A percentile compares a stretch with the other conserved stretches of the same genome.
Conservation (phyloP, 2,888 invertebrate species). For the Cerastoderma edule region DNA sequence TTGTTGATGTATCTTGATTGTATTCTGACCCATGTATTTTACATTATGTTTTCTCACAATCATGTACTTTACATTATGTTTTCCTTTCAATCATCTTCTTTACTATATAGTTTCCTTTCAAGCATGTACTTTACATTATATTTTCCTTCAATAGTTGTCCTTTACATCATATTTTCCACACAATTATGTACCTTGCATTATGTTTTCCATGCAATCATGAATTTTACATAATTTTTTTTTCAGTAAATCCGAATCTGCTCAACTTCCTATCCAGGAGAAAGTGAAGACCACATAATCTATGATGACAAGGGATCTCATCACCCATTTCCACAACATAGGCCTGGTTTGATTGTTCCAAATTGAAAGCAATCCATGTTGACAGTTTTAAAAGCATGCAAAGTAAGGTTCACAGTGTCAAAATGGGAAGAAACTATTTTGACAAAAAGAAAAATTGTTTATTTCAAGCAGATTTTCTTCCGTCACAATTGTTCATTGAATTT, state of each 20-base stretch:
- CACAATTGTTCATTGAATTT: no score
- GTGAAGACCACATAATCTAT: constrained; percentile 11
- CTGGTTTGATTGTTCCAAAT: neutral
- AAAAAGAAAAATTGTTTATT: constrained; percentile 7
- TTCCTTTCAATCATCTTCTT: neutral
- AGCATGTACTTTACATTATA: neutral
- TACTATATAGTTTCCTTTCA: neutral
- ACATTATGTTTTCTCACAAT: neutral
- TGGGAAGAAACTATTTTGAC: neutral
- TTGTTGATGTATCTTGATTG: no score
- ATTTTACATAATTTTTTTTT: no score
- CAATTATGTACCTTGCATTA: neutral
- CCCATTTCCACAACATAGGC: neutral
- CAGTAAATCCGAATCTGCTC: constrained; percentile 9
- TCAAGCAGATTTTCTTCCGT: neutral
- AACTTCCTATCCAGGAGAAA: neutral
- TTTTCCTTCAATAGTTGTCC: neutral
- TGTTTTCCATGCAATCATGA: neutral
- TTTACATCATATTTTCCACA: neutral
- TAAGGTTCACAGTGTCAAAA: neutral
- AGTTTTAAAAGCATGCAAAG: neutral
- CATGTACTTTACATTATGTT: neutral
- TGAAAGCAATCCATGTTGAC: neutral
- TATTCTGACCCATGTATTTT: no score
- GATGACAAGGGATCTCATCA: neutral